Percentiles rank a stretch among this genome's conserved stretches.
phyloP scores from a whole-genome alignment of 35 echinoderm and acorn worm genomes.

The Ophiothrix spiculata region DNA sequence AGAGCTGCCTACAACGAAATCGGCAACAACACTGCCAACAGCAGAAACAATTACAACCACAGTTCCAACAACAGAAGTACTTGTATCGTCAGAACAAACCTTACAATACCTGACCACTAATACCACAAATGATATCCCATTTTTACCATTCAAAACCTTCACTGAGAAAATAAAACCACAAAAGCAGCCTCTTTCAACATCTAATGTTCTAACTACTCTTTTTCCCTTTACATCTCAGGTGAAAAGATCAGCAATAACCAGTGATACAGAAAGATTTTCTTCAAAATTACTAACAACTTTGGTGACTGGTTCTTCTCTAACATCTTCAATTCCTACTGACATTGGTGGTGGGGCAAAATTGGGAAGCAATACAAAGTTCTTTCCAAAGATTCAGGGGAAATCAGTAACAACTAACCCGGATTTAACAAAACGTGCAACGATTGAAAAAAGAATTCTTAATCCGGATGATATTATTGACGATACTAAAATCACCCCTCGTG shows the following conservation, averaged over 20 bases:
- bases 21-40: constrained; percentile 10
- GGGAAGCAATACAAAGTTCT: background rate
- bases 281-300: constrained; percentile 3
- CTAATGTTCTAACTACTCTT: background rate
- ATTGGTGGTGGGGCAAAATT: background rate
- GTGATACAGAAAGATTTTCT: background rate
- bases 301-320: background rate
- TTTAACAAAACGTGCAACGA: background rate
- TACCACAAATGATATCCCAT: too few relatives aligned
- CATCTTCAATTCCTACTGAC: background rate
- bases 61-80: background rate
- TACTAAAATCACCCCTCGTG: background rate
- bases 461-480: background rate
- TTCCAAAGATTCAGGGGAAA: too few relatives aligned
- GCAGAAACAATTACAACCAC: constrained; percentile 15
- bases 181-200: background rate
- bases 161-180: too few relatives aligned
- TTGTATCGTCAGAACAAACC: constrained; percentile 1
- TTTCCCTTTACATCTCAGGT: background rate
- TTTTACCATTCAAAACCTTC: too few relatives aligned
- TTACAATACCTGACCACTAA: too few relatives aligned
- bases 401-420: background rate
- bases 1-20: background rate
- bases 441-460: background rate
- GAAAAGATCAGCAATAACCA: background rate